Percentiles rank a stretch among this genome's conserved stretches.
phyloP scores from a whole-genome alignment of 2,113 vertebrate species.

The Mellivora capensis region DNA sequence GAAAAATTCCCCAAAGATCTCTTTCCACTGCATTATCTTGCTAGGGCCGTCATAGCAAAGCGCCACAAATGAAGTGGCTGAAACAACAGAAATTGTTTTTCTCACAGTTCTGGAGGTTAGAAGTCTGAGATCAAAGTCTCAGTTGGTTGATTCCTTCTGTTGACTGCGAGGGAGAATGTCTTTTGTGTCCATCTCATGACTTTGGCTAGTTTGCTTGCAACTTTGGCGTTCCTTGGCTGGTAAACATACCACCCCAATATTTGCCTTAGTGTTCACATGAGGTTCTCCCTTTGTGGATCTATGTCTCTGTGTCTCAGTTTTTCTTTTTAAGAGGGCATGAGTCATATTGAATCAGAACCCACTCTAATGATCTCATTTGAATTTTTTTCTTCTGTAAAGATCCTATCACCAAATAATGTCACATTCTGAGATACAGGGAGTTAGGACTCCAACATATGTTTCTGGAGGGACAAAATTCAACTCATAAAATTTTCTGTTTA shows the following conservation, averaged over 20 bases:
- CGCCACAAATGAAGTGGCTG: rapidly evolving
- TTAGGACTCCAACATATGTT: not conserved
- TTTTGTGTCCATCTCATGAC: not conserved
- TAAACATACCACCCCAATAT: not conserved
- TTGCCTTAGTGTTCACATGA: not conserved
- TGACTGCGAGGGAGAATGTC: not conserved
- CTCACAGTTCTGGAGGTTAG: not conserved
- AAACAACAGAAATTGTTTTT: not conserved
- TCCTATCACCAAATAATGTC: not conserved
- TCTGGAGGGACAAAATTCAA: not conserved
- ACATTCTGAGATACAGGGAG: not conserved
- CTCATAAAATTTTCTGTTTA: not conserved
- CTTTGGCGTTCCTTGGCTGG: not conserved
- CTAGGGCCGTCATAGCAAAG: not conserved
- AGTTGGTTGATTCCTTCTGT: not conserved
- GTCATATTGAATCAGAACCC: not conserved
- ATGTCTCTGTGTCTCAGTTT: not conserved
- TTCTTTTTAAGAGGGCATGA: not conserved
- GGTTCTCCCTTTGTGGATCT: not conserved
- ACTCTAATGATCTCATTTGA: not conserved
- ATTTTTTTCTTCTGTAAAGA: not conserved
- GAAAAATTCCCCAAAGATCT: not conserved
- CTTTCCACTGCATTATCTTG: no score
- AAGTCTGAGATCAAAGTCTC: not conserved
- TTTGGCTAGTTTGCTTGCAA: not conserved